A percentile compares a stretch with the other conserved stretches of the same genome.
phyloP scores from a whole-genome alignment of 2,797 vertebrate genomes.

The Steatocranus sp. region DNA sequence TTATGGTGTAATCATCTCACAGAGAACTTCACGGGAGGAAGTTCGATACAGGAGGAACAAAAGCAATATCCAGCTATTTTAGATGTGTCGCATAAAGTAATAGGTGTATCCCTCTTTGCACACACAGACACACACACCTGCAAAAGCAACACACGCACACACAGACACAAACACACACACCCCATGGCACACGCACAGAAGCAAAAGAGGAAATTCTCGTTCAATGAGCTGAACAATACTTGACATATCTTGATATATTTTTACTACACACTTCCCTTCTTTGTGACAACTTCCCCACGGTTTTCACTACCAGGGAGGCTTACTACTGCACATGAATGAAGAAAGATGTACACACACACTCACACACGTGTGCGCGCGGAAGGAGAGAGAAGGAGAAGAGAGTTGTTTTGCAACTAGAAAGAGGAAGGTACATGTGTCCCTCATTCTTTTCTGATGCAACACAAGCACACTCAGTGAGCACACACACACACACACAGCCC shows the following conservation, averaged over 20 bases:
- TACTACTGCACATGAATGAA: conserved; percentile 66
- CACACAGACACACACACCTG: background rate
- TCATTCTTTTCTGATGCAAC: conserved; percentile 62
- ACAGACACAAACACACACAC: background rate
- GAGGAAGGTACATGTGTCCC: conserved; percentile 61
- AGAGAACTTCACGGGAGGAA: conserved; percentile 48
- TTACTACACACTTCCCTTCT: conserved; percentile 73
- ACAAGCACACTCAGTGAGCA: conserved; percentile 28
- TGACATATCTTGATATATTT: conserved; percentile 64
- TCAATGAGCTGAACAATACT: conserved; percentile 69
- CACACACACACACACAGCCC: background rate
- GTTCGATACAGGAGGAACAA: conserved; percentile 45
- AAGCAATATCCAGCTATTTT: background rate
- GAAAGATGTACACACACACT: conserved; percentile 33
- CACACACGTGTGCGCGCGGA: background rate
- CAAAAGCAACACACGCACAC: background rate
- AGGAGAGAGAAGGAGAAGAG: conserved; percentile 37
- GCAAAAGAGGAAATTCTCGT: conserved; percentile 60
- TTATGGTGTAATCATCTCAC: background rate
- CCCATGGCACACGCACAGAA: background rate
- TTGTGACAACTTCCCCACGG: conserved; percentile 68
- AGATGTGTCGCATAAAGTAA: background rate
- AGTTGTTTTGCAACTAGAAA: conserved; percentile 65
- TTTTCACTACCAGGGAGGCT: conserved; percentile 35
- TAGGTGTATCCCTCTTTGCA: conserved; percentile 14